Conservation (phyloP, 2,888 invertebrate species). For the Yponomeuta evonymella region DNA sequence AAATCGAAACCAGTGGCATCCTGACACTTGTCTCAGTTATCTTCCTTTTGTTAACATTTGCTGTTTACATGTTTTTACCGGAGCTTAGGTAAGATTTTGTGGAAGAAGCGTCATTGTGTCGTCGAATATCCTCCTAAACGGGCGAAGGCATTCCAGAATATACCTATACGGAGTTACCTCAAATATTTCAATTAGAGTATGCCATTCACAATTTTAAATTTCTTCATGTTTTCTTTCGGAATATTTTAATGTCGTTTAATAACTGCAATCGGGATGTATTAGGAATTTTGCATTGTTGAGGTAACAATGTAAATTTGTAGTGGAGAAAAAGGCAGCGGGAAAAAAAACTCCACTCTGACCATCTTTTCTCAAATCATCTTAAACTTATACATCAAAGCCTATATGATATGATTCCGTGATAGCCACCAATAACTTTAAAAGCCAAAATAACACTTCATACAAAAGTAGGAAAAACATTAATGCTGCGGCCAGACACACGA, state of each 20-base stretch:
- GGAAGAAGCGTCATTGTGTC: neutral
- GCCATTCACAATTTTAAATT: neutral
- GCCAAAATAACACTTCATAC: too few relatives aligned
- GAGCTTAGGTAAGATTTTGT: constrained; percentile 70
- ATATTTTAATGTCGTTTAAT: neutral
- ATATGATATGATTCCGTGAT: too few relatives aligned
- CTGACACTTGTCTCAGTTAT: constrained; percentile 72
- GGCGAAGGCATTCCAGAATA: neutral
- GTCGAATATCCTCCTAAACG: neutral
- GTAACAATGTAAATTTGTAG: neutral
- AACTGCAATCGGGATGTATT: too few relatives aligned
- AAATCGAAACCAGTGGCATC: constrained; percentile 53
- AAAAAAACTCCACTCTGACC: too few relatives aligned
- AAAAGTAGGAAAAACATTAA: too few relatives aligned
- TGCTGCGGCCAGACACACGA: too few relatives aligned
- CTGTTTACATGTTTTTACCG: constrained; percentile 77
- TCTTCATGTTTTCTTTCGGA: neutral
- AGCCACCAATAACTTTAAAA: too few relatives aligned
- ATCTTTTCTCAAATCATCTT: too few relatives aligned
- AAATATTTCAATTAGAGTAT: too few relatives aligned
- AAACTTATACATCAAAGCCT: too few relatives aligned
- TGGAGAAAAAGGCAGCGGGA: too few relatives aligned
- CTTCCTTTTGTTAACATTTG: constrained; percentile 76
- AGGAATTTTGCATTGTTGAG: neutral
- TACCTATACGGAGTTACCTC: too few relatives aligned